Base-by-base conservation (phyloP, 2,888 invertebrate genomes). In the Dryocosmus kuriphilus region DNA sequence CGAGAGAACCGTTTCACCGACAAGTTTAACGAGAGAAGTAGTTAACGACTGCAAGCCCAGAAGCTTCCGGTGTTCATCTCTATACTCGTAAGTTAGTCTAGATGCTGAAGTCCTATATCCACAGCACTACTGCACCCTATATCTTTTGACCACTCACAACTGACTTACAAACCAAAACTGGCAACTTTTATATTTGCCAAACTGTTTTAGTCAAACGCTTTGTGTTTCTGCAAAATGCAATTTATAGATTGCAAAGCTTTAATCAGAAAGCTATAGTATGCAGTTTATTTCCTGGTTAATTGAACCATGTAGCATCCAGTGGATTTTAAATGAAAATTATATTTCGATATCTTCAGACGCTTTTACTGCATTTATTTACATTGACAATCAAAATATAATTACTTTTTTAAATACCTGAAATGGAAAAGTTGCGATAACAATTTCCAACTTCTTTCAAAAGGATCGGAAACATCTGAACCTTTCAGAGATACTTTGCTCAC, bases 21-120 rank as follows among this genome's bases (percentile, higher is more conserved):
- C 65, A 65, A 65, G 65, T 65, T 65, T 65, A 65, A 65, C 51
- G 30, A 67, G 67, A 67, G 67, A 51, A 67, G 67, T 46, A 67
- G 67, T 67, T 67, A 67, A 67, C 41, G 24, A 38, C 27, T 67
- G 46, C 7, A 67, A 46, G 27, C 46, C 46, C 27, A 46, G 67
- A 67, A 67, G 46, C 46, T 67, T 67, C 67, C 67, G 67, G 67
- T 46, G 2, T 67, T 67, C 46, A 46, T 67, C 24, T 38, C 16
- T 24, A n/a, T n/a, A n/a, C n/a, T n/a, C n/a, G n/a, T n/a, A n/a
- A 38, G 24, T 65, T 65, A 65, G 24, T 63, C 35, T 11, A 32
- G 19, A 22, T 35, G 11, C 35, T 65, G 24, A 24, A 65, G 4
- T 32, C 61, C 62, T 1, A 16, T 5, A 19, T 22, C 19, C 22